phyloP scores from a whole-genome alignment of 2,113 vertebrate genomes.

The Mystacornis crossleyi region DNA sequence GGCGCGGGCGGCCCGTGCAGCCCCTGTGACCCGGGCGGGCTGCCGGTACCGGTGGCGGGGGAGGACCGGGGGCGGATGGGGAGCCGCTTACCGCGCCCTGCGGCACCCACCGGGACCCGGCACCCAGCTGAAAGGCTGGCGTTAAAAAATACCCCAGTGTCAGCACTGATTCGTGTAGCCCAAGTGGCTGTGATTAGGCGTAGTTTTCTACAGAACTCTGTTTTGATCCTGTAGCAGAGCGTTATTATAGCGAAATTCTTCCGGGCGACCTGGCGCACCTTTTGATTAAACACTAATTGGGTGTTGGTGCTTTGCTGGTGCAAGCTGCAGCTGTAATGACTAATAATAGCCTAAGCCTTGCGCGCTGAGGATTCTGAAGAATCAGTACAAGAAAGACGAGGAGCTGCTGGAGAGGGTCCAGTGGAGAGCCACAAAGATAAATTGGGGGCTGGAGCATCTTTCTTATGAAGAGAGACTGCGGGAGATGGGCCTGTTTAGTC shows the following conservation, averaged over 20 bases:
- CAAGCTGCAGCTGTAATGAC: background rate
- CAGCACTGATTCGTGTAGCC: too few relatives aligned
- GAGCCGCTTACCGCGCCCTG: too few relatives aligned
- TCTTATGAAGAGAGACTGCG: background rate
- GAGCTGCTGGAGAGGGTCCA: background rate
- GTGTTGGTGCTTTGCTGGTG: slow-evolving; percentile 7
- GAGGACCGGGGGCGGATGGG: too few relatives aligned
- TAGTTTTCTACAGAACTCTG: too few relatives aligned
- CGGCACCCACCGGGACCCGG: too few relatives aligned
- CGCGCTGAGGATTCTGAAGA: background rate
- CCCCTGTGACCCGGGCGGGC: too few relatives aligned
- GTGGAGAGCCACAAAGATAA: background rate
- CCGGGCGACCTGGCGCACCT: background rate
- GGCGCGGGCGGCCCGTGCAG: too few relatives aligned
- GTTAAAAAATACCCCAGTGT: too few relatives aligned
- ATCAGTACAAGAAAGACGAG: background rate
- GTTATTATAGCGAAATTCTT: background rate
- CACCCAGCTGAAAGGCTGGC: too few relatives aligned
- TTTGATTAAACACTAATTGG: background rate
- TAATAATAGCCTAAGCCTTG: background rate
- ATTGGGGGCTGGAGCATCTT: background rate
- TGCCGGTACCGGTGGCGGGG: too few relatives aligned
- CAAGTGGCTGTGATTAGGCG: too few relatives aligned
- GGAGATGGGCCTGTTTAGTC: background rate
- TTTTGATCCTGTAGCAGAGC: background rate